A percentile compares a stretch with the other conserved stretches of the same genome.
Conservation (phyloP, 1,140 invertebrate species). For the Brachionus angularis region DNA sequence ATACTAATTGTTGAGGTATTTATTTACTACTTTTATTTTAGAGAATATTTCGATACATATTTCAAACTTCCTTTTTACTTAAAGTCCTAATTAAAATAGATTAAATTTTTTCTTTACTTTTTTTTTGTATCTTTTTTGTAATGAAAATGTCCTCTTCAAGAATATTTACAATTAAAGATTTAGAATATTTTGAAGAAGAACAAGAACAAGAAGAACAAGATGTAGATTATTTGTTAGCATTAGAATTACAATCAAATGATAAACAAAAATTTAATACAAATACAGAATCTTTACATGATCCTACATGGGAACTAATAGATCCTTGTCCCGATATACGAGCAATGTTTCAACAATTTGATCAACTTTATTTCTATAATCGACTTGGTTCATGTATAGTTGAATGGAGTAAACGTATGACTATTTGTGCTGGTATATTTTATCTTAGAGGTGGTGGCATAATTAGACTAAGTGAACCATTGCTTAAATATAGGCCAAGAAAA, state of each 20-base stretch:
- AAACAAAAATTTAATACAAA: background rate
- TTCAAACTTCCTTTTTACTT: too few species aligned
- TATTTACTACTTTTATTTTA: too few species aligned
- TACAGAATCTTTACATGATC: slow-evolving; percentile 1
- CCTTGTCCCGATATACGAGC: slow-evolving; percentile 84
- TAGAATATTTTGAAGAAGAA: background rate
- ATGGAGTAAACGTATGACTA: slow-evolving; percentile 94
- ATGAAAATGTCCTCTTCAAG: too few species aligned
- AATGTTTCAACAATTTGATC: slow-evolving; percentile 80
- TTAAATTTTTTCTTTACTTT: too few species aligned
- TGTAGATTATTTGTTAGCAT: background rate
- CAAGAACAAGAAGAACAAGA: background rate
- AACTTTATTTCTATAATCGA: slow-evolving; percentile 74
- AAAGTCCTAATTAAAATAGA: too few species aligned
- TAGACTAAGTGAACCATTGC: slow-evolving; percentile 75
- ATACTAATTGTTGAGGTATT: too few species aligned
- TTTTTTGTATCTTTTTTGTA: too few species aligned
- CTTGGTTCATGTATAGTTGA: slow-evolving; percentile 74
- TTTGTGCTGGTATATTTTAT: slow-evolving; percentile 77
- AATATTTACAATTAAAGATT: slow-evolving; percentile 20
- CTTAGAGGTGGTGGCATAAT: slow-evolving; percentile 68
- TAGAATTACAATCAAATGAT: background rate
- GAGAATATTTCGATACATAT: too few species aligned
- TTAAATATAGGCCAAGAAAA: slow-evolving; percentile 83
- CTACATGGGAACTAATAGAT: slow-evolving; percentile 70